A percentile compares a stretch with the other conserved stretches of the same genome.
Evolutionary conservation across 1,140 invertebrate genomes (phyloP).

Genomic region (Linepithema humile): DNA sequence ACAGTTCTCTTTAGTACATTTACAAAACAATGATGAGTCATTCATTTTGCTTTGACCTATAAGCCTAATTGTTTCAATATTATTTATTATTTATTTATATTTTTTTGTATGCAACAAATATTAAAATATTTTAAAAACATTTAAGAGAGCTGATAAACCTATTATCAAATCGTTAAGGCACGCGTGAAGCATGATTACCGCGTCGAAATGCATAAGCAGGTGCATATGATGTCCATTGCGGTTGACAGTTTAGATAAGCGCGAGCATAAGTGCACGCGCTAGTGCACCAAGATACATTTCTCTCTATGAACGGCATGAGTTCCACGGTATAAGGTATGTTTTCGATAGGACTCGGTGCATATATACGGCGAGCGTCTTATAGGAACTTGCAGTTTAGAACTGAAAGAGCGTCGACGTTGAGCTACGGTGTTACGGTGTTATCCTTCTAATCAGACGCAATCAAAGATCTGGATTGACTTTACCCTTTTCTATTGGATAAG

Average conservation of each 20-base stretch:
- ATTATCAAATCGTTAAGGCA: not conserved
- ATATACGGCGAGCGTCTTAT: constrained; percentile 58
- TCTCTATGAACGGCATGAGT: constrained; percentile 5
- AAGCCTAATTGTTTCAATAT: too few species aligned
- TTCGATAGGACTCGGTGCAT: constrained; percentile 33
- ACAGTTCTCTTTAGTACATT: too few species aligned
- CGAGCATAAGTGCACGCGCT: not conserved
- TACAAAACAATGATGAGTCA: too few species aligned
- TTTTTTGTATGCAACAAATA: not conserved
- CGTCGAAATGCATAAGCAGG: constrained; percentile 18
- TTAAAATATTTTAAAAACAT: not conserved
- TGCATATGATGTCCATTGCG: not conserved
- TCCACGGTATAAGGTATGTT: not conserved
- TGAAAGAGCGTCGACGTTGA: constrained; percentile 2
- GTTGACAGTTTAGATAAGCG: not conserved
- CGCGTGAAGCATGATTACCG: not conserved
- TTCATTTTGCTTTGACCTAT: too few species aligned
- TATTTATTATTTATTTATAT: not conserved
- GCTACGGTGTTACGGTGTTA: too few species aligned
- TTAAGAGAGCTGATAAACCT: not conserved
- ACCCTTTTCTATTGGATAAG: not conserved
- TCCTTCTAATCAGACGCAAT: not conserved
- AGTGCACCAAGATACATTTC: constrained; percentile 27
- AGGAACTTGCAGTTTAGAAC: constrained; percentile 59
- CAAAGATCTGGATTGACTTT: not conserved